These are phyloP conservation scores for Microplitis deprimator DNA, from an alignment of 2,888 invertebrate species.

Conservation along the genomic window DNA sequence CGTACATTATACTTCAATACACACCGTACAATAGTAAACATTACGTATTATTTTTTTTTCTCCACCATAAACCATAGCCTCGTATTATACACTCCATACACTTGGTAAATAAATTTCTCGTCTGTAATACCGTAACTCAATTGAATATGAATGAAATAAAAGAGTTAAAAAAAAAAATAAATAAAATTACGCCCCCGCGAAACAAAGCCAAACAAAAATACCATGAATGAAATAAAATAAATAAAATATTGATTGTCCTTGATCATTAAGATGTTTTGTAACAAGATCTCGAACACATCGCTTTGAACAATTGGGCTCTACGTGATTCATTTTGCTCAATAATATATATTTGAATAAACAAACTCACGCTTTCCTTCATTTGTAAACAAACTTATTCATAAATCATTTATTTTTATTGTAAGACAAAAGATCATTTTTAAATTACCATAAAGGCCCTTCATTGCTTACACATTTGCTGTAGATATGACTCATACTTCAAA, in stretches of 20 bases:
- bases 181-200: neutral
- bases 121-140: neutral
- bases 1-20: conserved; percentile 7
- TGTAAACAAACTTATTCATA: neutral
- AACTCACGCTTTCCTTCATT: neutral
- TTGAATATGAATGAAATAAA: neutral
- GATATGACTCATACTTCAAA: neutral
- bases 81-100: neutral
- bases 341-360: neutral
- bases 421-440: neutral
- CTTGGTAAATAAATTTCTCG: neutral
- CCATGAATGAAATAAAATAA: neutral
- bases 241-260: neutral
- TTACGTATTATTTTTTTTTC: neutral
- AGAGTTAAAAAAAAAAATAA: neutral
- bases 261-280: neutral
- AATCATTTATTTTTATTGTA: neutral
- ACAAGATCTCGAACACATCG: neutral
- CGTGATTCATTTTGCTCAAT: neutral
- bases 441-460: neutral
- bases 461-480: neutral
- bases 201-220: neutral
- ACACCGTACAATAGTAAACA: conserved; percentile 2
- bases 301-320: neutral
- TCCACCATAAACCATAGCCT: neutral